A percentile compares a stretch with the other conserved stretches of the same genome.
Conservation (phyloP, 2,888 invertebrate species). For the Alloplasta piceator region DNA sequence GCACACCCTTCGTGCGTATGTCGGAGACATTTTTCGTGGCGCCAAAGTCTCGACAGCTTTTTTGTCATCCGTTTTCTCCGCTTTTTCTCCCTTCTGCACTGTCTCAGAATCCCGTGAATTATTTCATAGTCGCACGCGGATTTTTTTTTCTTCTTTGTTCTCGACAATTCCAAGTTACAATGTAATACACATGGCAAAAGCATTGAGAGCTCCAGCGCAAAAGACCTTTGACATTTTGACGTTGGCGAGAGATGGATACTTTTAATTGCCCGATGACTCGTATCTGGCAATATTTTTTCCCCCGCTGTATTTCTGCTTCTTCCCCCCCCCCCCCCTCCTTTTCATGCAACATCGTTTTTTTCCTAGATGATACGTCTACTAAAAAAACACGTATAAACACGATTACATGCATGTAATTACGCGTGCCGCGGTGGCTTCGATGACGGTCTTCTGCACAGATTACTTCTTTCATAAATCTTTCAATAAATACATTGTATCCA, state of each 20-base stretch:
- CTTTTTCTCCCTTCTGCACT: not conserved
- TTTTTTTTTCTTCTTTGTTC: conserved; percentile 5
- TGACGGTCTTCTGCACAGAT: conserved; percentile 1
- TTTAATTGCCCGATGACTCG: too few species aligned
- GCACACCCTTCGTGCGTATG: not conserved
- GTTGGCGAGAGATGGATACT: conserved; percentile 1
- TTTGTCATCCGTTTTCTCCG: not conserved
- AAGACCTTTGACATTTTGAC: conserved; percentile 8
- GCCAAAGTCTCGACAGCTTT: conserved; percentile 7
- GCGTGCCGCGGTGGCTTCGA: conserved; percentile 26
- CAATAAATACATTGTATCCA: not conserved
- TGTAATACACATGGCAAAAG: conserved; percentile 11
- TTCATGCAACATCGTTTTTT: not conserved
- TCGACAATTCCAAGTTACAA: conserved; percentile 32
- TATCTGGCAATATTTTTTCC: too few species aligned
- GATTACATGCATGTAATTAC: conserved; percentile 41
- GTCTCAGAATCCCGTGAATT: not conserved
- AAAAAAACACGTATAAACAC: conserved; percentile 30
- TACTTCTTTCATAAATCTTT: not conserved
- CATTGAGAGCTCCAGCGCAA: conserved; percentile 16
- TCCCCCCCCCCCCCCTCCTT: too few species aligned
- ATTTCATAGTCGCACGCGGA: not conserved
- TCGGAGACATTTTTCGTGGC: conserved; percentile 23
- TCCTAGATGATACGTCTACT: conserved; percentile 16
- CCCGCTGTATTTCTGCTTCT: too few species aligned